Percentiles rank a stretch among this genome's conserved stretches.
Conservation (phyloP, 2,797 vertebrate species). For the Balearica regulorum region DNA sequence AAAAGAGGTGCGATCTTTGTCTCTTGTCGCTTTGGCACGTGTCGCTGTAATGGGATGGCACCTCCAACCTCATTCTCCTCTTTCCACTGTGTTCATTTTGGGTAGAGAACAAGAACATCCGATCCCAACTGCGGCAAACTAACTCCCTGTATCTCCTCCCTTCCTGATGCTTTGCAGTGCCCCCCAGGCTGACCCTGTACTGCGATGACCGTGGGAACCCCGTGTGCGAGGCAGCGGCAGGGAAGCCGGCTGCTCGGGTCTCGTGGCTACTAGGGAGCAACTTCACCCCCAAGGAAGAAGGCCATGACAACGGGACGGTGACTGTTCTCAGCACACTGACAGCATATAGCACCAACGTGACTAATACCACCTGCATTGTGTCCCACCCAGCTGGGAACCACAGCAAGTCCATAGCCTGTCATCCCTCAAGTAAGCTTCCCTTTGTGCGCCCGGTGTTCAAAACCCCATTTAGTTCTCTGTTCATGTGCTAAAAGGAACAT, state of each 20-base stretch:
- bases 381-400: slow-evolving; percentile 46
- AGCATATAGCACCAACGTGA: neutral
- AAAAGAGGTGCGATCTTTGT: accelerated
- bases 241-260: slow-evolving; percentile 57
- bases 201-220: neutral
- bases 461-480: neutral
- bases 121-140: neutral
- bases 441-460: accelerated
- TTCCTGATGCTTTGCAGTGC: neutral
- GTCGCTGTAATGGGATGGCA: accelerated
- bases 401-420: neutral
- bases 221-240: slow-evolving; percentile 39
- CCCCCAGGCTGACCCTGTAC: neutral
- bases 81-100: neutral
- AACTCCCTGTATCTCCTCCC: neutral
- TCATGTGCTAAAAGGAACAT: neutral
- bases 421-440: neutral
- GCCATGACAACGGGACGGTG: neutral
- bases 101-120: neutral
- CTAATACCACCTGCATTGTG: slow-evolving; percentile 12
- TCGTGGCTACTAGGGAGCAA: slow-evolving; percentile 13
- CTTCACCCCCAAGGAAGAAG: neutral
- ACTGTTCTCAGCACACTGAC: slow-evolving; percentile 42
- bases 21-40: neutral
- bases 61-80: neutral